Percentiles rank a stretch among this genome's conserved stretches.
phyloP scores from a whole-genome alignment of 2,888 invertebrate species.

The Beris chalybata region DNA sequence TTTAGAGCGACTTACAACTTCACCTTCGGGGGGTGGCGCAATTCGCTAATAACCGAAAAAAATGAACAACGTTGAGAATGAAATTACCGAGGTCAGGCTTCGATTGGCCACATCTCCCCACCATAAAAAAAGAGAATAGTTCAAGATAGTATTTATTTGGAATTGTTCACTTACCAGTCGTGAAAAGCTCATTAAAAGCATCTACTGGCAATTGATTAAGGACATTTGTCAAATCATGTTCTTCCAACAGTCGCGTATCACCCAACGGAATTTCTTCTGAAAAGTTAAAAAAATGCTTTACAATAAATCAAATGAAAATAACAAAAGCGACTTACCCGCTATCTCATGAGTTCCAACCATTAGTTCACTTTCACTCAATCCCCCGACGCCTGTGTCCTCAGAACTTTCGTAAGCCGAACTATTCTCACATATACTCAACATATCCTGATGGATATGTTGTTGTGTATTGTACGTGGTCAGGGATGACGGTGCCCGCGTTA shows the following conservation, averaged over 20 bases:
- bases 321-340: slow-evolving; percentile 46
- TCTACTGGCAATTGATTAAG: slow-evolving; percentile 77
- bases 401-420: slow-evolving; percentile 67
- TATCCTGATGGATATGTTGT: slow-evolving; percentile 50
- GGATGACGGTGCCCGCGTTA: slow-evolving; percentile 39
- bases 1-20: too few relatives aligned
- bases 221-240: slow-evolving; percentile 76
- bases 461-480: slow-evolving; percentile 20
- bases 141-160: too few relatives aligned
- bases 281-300: slow-evolving; percentile 29
- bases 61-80: too few relatives aligned
- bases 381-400: slow-evolving; percentile 63
- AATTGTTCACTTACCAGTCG: slow-evolving; percentile 62
- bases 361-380: slow-evolving; percentile 64
- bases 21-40: too few relatives aligned
- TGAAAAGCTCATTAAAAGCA: slow-evolving; percentile 80
- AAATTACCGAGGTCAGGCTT: too few relatives aligned
- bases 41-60: too few relatives aligned
- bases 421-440: slow-evolving; percentile 60
- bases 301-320: not conserved
- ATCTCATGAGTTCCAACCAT: slow-evolving; percentile 58
- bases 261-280: slow-evolving; percentile 60
- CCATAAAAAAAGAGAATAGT: too few relatives aligned
- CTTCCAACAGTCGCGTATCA: slow-evolving; percentile 66
- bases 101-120: too few relatives aligned